Evolutionary conservation across 1,140 invertebrate species (phyloP).

Genomic region (Drosophila nigrodunni): DNA sequence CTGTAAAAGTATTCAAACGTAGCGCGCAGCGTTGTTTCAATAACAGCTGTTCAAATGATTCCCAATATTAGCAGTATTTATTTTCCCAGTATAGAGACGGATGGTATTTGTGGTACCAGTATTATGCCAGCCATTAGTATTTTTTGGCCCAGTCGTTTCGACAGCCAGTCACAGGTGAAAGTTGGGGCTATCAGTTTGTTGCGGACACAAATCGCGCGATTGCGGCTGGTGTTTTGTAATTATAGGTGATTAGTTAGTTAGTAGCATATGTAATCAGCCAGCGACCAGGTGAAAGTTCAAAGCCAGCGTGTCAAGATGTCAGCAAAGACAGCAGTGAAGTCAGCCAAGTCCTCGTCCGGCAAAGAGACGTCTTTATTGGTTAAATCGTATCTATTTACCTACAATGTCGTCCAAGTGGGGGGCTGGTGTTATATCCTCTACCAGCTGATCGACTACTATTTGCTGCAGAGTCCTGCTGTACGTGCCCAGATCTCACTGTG

Average conservation of each 20-base stretch:
- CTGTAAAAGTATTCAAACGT: too few species aligned
- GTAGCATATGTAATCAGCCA: conserved; percentile 32
- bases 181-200: conserved; percentile 42
- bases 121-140: too few species aligned
- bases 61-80: too few species aligned
- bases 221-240: conserved; percentile 18
- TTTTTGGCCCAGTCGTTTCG: too few species aligned
- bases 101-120: too few species aligned
- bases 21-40: too few species aligned
- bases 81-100: too few species aligned
- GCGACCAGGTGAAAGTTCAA: conserved; percentile 70
- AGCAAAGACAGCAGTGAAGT: conserved; percentile 60
- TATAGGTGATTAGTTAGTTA: conserved; percentile 58
- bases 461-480: conserved; percentile 71
- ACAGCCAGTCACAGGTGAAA: conserved; percentile 53
- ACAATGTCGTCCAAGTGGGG: conserved; percentile 86
- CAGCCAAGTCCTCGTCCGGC: conserved; percentile 49
- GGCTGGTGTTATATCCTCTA: conserved; percentile 91
- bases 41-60: too few species aligned
- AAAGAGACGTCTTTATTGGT: conserved; percentile 73
- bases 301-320: conserved; percentile 55
- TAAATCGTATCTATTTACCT: conserved; percentile 86
- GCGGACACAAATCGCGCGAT: conserved; percentile 30
- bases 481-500: conserved; percentile 86
- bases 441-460: conserved; percentile 87